phyloP scores from a whole-genome alignment of 2,888 invertebrate genomes.

The Drosophila fungiperda region DNA sequence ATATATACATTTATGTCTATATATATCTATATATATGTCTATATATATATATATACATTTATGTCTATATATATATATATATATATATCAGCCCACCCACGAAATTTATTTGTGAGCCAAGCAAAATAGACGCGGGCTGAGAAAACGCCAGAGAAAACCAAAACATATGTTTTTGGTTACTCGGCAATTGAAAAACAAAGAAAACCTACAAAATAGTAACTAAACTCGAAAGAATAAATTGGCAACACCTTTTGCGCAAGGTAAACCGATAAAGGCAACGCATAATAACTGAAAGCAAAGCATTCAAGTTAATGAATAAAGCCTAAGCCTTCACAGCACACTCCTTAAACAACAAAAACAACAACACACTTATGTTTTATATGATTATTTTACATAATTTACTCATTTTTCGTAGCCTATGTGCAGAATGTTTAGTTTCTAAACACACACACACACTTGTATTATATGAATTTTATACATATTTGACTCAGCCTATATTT shows the following conservation, averaged over 20 bases:
- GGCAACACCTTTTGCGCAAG: background rate
- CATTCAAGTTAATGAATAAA: background rate
- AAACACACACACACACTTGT: background rate
- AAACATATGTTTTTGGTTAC: background rate
- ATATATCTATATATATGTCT: too few species aligned
- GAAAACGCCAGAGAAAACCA: background rate
- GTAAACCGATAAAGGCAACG: background rate
- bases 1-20: background rate
- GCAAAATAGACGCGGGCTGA: background rate
- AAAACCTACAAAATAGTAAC: background rate
- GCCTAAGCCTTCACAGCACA: background rate
- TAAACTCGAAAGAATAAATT: background rate
- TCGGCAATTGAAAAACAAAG: background rate
- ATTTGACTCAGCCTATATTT: too few species aligned
- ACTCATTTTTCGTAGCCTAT: slow-evolving; percentile 1
- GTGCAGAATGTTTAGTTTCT: background rate
- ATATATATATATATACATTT: background rate
- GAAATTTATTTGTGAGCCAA: slow-evolving; percentile 8
- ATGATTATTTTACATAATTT: background rate
- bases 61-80: too few species aligned
- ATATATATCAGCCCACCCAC: background rate
- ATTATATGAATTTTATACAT: background rate
- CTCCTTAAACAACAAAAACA: background rate
- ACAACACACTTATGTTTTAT: background rate
- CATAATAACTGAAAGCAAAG: background rate